phyloP scores from a whole-genome alignment of 2,797 vertebrate genomes.

The Molossus molossus region DNA sequence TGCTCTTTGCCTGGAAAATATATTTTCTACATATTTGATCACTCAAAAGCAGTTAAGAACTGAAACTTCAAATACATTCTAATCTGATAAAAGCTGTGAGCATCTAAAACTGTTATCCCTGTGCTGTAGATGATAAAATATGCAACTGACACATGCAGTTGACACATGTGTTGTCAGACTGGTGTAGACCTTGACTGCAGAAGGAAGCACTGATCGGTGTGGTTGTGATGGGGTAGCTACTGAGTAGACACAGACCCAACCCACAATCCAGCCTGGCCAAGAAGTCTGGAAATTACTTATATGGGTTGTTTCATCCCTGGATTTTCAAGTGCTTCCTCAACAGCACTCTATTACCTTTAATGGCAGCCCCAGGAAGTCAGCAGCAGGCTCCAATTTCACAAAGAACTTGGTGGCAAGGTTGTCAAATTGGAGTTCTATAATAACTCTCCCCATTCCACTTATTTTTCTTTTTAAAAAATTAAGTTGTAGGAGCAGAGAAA shows the following conservation, averaged over 20 bases:
- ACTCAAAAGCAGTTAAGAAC: slow-evolving; percentile 67
- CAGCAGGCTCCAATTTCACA: not conserved
- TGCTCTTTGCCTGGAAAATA: slow-evolving; percentile 65
- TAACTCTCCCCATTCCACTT: not conserved
- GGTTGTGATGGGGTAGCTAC: not conserved
- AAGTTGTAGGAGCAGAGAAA: slow-evolving; percentile 32
- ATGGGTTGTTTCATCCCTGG: not conserved
- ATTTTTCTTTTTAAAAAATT: not conserved
- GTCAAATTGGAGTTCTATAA: slow-evolving; percentile 28
- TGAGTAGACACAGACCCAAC: not conserved
- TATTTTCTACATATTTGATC: slow-evolving; percentile 70
- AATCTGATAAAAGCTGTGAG: slow-evolving; percentile 61
- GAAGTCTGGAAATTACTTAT: slow-evolving; percentile 28
- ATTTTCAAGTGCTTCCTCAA: slow-evolving; percentile 65
- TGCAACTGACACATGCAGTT: not conserved
- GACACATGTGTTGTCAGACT: not conserved
- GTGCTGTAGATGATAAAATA: not conserved
- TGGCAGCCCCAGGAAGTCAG: slow-evolving; percentile 26
- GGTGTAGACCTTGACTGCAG: not conserved
- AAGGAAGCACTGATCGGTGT: slow-evolving; percentile 34
- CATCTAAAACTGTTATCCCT: slow-evolving; percentile 51
- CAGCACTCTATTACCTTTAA: slow-evolving; percentile 47
- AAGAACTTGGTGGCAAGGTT: slow-evolving; percentile 51
- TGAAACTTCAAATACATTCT: slow-evolving; percentile 67
- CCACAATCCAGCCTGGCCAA: not conserved